Evolutionary conservation across 2,888 invertebrate species (phyloP), one percentile per base, ranked within the genome.

Genomic region (Agrochola lota): DNA sequence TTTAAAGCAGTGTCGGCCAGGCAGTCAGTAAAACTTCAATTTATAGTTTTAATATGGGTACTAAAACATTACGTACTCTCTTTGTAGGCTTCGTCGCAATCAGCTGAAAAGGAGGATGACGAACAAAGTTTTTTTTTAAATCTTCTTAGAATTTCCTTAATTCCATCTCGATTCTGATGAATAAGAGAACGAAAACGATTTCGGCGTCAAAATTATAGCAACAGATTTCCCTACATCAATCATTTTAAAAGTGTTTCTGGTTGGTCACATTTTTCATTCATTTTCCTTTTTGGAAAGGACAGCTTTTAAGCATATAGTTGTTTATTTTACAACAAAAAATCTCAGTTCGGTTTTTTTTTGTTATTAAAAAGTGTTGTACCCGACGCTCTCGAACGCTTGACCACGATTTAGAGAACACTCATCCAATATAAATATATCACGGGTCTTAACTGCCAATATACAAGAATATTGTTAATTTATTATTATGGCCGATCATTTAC

Each of bases 401-500:
- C 55, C 74, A 86, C 68, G 78, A 75, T 63, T 71, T 75, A 60
- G 66, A 15, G 68, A 69, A 59, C 59, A 57, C 52, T 66, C 46
- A 23, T 35, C 49, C 76, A 69, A 78, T 80, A 77, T 74, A 78
- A 83, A 85, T 86, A 85, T 86, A 86, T 88, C 80, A 84, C 46
- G 71, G 35, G n/a, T 11, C 69, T 69, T 23, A 83, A 83, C 77
- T 78, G 77, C 82, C 85, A 76, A 87, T 85, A 84, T 83, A 84
- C 77, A 83, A 85, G 82, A 85, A 87, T 85, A 87, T 84, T 82
- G 81, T 80, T 80, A 88, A 91, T 90, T 88, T 90, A 90, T 91
- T 89, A 88, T 89, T 89, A 90, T 89, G 85, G 85, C 86, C 74
- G 84, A 87, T 88, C 87, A 89, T 90, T 90, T 89, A 87, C 84